Base-by-base conservation (phyloP, 2,797 vertebrate genomes). In the Aphelocoma californica region DNA sequence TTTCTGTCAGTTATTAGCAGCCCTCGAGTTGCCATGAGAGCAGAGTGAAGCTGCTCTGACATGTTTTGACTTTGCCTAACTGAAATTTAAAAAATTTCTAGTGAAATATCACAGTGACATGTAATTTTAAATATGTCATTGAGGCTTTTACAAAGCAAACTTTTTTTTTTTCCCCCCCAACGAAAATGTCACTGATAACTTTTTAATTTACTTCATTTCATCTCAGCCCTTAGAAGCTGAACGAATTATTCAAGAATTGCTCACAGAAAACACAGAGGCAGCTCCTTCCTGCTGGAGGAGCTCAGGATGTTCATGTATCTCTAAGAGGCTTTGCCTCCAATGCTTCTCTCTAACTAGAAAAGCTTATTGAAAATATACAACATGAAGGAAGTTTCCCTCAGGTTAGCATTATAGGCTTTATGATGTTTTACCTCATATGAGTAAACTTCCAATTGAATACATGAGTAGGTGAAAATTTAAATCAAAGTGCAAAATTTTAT, bases 101-200 rank as follows among this genome's bases (percentile, higher is more conserved):
- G 60, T 72, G 89, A 95, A 95, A 69, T 85, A 86, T 66, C 62
- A 56, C 81, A 72, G 71, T 93, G 92, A 89, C 70, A 91, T n/a
- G 61, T 79, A 94, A 89, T 97, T 97, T 97, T 87, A 38, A 91
- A 94, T 96, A 86, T 88, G 86, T 88, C 82, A 83, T 85, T 80
- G 79, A 73, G 38, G 57, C 28, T 92, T 96, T 87, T 92, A 77
- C 61, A 92, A 56, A 95, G 47, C 48, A 91, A 61, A n/a, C 32
- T 34, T 78, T 13, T 90, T 32, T 32, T 6, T 14, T 67, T 14
- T 67, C 10, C 18, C 8, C 25, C 11, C 34, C 92, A 61, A 73
- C 19, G 7, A 84, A 95, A 93, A 73, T 93, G 82, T 86, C 88
- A 83, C 48, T 94, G 90, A 62, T 90, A 93, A 91, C 94, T 94